Base-by-base conservation (phyloP, 1,140 invertebrate genomes). In the Lucilia sericata region DNA sequence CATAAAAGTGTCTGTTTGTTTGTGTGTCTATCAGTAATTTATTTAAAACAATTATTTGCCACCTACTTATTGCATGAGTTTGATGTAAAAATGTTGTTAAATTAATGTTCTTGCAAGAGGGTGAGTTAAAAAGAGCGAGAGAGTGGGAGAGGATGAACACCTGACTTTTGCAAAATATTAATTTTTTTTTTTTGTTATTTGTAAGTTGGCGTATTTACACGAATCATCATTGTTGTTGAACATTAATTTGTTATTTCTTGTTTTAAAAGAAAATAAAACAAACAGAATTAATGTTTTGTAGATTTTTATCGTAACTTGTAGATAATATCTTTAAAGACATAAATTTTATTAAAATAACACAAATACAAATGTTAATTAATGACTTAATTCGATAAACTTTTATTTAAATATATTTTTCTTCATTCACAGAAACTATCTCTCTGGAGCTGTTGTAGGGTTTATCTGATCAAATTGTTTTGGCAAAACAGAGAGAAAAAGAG, bases 201-300 rank as follows among this genome's bases (percentile, higher is more conserved):
- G 5, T 70, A 70, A 9, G 65, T 80, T 80, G 76, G 76, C 76
- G 76, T 80, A 80, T 80, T 80, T 80, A 80, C 76, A 80, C 76
- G 76, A 80, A 80, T 80, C 42, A 80, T 80, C 42, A 49, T 19
- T 14, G n/a, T 25, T 80, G 76, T 80, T 49, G 51, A 42, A 80
- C 76, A 80, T 80, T 49, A 80, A 80, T 80, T 80, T 49, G 21
- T 25, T 21, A 70, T 78, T 78, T 42, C 36, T 80, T 25, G 42
- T 25, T 78, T 80, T 70, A 25, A 70, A 49, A 80, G 13, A 80
- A 80, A 19, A 80, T 12, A 21, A n/a, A 8, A 55, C 12, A 42
- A 42, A 34, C 5, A 7, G 3, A 78, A 80, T 55, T 55, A 17
- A 55, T 10, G 36, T 17, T 76, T 42, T 76, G 74, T 76, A 80